phyloP scores from a whole-genome alignment of 2,113 vertebrate species.

The Oryzias melastigma region DNA sequence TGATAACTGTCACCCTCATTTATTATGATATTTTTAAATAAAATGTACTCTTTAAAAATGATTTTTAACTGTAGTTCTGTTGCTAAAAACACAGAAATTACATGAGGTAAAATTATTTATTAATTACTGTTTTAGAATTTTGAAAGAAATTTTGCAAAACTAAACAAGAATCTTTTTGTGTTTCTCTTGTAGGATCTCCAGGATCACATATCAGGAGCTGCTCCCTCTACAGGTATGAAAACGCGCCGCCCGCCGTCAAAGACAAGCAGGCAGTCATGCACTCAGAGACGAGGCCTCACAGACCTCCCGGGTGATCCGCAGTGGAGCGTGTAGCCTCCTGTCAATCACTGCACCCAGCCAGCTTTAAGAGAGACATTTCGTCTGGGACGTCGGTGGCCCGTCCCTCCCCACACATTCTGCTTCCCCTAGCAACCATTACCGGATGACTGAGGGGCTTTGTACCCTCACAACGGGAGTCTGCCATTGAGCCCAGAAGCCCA shows the following conservation, averaged over 20 bases:
- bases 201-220: neutral
- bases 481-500: conserved; percentile 73
- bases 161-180: too few species aligned
- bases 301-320: conserved; percentile 72
- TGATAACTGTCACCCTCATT: too few species aligned
- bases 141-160: neutral
- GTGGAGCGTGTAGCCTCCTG: conserved; percentile 77
- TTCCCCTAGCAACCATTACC: conserved; percentile 69
- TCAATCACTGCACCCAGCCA: conserved; percentile 70
- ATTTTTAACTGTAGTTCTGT: too few species aligned
- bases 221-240: conserved; percentile 62
- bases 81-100: too few species aligned
- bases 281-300: conserved; percentile 52
- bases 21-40: too few species aligned
- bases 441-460: conserved; percentile 74
- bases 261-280: conserved; percentile 32
- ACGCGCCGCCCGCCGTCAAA: conserved; percentile 1
- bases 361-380: conserved; percentile 78
- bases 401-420: conserved; percentile 76
- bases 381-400: conserved; percentile 70
- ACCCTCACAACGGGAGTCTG: conserved; percentile 71
- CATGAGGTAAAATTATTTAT: too few species aligned
- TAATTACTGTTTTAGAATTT: too few species aligned
- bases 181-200: too few species aligned
- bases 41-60: too few species aligned